Percentiles rank a stretch among this genome's conserved stretches.
phyloP scores from a whole-genome alignment of 1,140 invertebrate genomes.

The Daktulosphaira vitifoliae region DNA sequence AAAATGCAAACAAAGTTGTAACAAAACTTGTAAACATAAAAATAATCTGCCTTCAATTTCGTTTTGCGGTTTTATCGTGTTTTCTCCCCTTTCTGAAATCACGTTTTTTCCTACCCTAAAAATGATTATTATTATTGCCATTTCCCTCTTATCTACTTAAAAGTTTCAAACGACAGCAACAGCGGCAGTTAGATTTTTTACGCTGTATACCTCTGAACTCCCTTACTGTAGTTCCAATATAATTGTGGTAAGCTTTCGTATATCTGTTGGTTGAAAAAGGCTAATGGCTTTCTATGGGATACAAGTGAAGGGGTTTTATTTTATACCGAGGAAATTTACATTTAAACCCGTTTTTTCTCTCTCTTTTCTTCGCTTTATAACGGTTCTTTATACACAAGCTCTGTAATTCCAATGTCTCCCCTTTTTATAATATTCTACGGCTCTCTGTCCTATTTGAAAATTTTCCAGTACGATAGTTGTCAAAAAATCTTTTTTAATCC shows the following conservation, averaged over 20 bases:
- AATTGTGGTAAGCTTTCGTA: slow-evolving; percentile 18
- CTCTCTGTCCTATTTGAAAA: too few species aligned
- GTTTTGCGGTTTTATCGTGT: slow-evolving; percentile 31
- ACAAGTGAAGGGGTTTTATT: background rate
- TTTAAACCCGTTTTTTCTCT: slow-evolving; percentile 16
- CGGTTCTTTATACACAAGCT: background rate
- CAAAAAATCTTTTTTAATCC: too few species aligned
- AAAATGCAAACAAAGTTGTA: too few species aligned
- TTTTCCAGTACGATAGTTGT: too few species aligned
- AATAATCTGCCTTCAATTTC: too few species aligned
- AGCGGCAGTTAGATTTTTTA: background rate
- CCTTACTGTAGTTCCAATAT: background rate
- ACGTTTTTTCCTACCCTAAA: background rate
- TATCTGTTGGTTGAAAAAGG: slow-evolving; percentile 11
- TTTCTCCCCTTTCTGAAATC: slow-evolving; percentile 9
- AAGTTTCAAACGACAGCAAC: slow-evolving; percentile 4
- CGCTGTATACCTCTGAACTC: background rate
- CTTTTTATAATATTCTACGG: too few species aligned
- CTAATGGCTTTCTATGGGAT: background rate
- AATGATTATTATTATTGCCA: slow-evolving; percentile 30
- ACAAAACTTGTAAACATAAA: too few species aligned
- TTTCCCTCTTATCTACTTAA: slow-evolving; percentile 25
- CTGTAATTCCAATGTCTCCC: too few species aligned
- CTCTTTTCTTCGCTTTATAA: background rate
- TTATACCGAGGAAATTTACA: background rate